Evolutionary conservation across 2,888 invertebrate genomes (phyloP).

Genomic region (Rhodophaea formosa): DNA sequence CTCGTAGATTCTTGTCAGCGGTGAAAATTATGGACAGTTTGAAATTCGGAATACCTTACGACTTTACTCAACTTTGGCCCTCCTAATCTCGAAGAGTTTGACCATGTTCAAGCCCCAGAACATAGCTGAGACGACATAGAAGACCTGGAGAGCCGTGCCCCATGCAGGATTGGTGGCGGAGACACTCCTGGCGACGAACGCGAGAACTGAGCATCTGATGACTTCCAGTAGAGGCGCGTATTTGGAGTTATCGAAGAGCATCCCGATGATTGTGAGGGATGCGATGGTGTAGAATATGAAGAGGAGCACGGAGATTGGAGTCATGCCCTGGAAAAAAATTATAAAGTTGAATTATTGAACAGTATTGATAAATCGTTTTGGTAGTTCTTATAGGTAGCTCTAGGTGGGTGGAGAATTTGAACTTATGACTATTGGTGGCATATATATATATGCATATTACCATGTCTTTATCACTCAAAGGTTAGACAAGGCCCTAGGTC

Average conservation of each 20-base stretch:
- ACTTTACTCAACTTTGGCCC: constrained; percentile 49
- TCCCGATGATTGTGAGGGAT: constrained; percentile 85
- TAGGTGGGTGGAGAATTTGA: no score
- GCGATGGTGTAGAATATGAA: constrained; percentile 84
- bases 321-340: constrained; percentile 80
- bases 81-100: constrained; percentile 79
- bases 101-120: constrained; percentile 84
- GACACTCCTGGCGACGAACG: constrained; percentile 69
- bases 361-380: no score
- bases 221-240: constrained; percentile 84
- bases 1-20: no score
- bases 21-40: neutral
- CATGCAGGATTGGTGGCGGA: constrained; percentile 57
- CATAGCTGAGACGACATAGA: constrained; percentile 81
- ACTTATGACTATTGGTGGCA: no score
- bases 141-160: constrained; percentile 74
- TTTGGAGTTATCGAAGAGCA: constrained; percentile 85
- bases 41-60: neutral
- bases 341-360: neutral
- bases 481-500: no score
- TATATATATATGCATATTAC: no score
- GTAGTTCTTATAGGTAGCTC: no score
- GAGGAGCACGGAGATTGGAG: constrained; percentile 79
- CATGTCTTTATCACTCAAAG: no score
- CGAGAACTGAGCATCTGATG: constrained; percentile 83